These are phyloP conservation scores for Luperina nickerlii DNA, from an alignment of 2,888 invertebrate species.

Conservation along the genomic window DNA sequence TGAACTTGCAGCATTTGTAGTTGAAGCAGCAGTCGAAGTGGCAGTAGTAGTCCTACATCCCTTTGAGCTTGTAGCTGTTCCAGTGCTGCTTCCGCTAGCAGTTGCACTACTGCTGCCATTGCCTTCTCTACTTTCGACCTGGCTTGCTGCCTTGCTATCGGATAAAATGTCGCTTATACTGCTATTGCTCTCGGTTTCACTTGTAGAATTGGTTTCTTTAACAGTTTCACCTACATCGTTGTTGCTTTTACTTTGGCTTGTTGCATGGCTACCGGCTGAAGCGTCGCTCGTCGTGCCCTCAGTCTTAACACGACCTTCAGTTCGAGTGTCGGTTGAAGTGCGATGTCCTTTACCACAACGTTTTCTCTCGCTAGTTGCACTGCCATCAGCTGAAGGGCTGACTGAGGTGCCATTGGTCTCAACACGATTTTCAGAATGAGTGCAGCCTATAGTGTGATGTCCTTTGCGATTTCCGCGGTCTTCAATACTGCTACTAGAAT, in stretches of 20 bases:
- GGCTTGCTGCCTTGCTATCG: too few species aligned
- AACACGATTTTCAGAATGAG: neutral
- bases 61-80: neutral
- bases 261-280: neutral
- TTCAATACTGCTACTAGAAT: neutral
- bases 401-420: neutral
- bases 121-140: too few species aligned
- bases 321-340: neutral
- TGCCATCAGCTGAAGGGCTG: neutral
- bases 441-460: neutral
- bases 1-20: neutral
- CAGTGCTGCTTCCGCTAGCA: neutral
- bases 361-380: neutral
- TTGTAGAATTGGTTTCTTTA: too few species aligned
- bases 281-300: too few species aligned
- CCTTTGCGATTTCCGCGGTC: neutral
- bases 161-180: too few species aligned
- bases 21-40: too few species aligned
- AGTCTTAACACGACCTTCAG: neutral
- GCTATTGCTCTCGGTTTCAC: too few species aligned
- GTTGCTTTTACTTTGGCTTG: neutral
- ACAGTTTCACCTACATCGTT: neutral
- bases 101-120: neutral
- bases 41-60: neutral
- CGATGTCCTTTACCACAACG: neutral